Base-by-base conservation (phyloP, 2,113 vertebrate species). In the Oenanthe melanoleuca region DNA sequence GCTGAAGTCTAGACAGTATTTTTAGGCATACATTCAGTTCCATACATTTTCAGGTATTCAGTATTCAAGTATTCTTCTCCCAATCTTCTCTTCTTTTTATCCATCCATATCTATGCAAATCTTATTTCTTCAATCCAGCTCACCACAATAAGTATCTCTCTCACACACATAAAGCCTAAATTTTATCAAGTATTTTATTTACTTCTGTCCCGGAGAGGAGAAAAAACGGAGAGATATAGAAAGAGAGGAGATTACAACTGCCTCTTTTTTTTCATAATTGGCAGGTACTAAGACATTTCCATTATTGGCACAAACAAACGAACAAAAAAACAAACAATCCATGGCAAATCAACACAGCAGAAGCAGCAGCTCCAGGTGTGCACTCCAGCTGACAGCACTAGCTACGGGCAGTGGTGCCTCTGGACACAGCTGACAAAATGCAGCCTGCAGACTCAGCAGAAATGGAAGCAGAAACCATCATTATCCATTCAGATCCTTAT, bases 161-260 rank as follows among this genome's bases (percentile, higher is more conserved):
- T 91, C 88, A 42, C 26, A 85, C 61, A 93, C 70, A 94, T 95
- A 97, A 96, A 95, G 57, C 64, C 67, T 87, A 96, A 96, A 95
- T 97, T 93, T 95, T 96, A 96, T 94, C 95, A 94, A 97, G 94
- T 89, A 96, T 94, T 97, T 95, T 97, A 96, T 95, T 96, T 96
- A 95, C 86, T 93, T 94, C 77, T 96, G 74, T 93, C 93, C 80
- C 93, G 4, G 93, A 94, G 80, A 95, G 42, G 3, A 85, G 37
- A 34, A 93, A 83, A 93, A 90, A 86, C 33, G 2, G 47, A 90
- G 49, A 80, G 26, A 80, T 56, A 69, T 0, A 87, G 70, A 85
- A 82, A 89, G 69, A 91, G 49, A 80, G 64, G 37, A 91, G 78
- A 88, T 92, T 81, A 90, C 8, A 23, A 52, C 75, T 86, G 64